phyloP scores from a whole-genome alignment of 1,140 invertebrate species.

The Drosophila obscura region DNA sequence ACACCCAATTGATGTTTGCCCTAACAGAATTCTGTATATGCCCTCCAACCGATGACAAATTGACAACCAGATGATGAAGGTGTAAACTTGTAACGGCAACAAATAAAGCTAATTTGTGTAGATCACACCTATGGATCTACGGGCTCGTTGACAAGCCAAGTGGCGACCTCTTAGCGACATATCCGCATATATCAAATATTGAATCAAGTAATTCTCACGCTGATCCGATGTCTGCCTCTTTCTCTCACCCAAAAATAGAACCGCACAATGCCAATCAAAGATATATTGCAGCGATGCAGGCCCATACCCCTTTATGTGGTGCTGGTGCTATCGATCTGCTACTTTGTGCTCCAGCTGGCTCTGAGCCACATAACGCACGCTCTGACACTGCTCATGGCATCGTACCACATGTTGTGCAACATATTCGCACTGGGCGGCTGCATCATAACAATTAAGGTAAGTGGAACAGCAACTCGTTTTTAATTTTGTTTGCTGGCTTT shows the following conservation, averaged over 20 bases:
- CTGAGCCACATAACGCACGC: conserved; percentile 92
- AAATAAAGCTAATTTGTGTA: conserved; percentile 18
- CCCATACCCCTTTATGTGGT: conserved; percentile 90
- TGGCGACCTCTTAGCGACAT: conserved; percentile 13
- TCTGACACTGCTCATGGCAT: conserved; percentile 91
- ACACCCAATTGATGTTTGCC: too few species aligned
- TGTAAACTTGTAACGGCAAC: conserved; percentile 19
- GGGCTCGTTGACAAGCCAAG: conserved; percentile 20
- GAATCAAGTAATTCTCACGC: conserved; percentile 33
- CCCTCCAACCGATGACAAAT: too few species aligned
- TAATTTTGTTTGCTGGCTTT: neutral
- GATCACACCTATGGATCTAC: conserved; percentile 21
- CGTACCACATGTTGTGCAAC: conserved; percentile 94
- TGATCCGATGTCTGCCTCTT: neutral
- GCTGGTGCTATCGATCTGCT: conserved; percentile 88
- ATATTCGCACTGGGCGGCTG: conserved; percentile 89
- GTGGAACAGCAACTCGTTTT: conserved; percentile 41
- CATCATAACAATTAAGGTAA: conserved; percentile 90
- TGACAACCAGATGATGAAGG: conserved; percentile 6
- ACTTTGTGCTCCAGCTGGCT: conserved; percentile 90
- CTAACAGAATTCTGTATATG: too few species aligned
- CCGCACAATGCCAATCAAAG: conserved; percentile 87
- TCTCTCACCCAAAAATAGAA: conserved; percentile 1
- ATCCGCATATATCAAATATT: conserved; percentile 24
- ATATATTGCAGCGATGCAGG: conserved; percentile 88